Evolutionary conservation across 2,113 vertebrate genomes (phyloP).

Genomic region (Variabilichromis moorii): DNA sequence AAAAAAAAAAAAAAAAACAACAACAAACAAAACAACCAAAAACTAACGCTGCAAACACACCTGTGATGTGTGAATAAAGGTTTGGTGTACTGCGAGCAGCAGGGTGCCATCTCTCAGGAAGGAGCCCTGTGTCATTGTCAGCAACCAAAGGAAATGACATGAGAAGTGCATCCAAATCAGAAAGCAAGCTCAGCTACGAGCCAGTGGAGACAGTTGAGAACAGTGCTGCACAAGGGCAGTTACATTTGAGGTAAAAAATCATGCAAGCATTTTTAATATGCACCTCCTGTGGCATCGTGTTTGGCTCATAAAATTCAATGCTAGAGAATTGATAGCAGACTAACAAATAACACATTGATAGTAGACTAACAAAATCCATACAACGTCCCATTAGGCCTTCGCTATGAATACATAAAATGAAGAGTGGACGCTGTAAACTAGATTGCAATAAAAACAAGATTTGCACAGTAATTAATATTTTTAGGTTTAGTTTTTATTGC

Average conservation of each 20-base stretch:
- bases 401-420: slow-evolving; percentile 15
- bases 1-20: too few species aligned
- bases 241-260: slow-evolving; percentile 2
- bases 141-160: background rate
- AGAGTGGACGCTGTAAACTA: background rate
- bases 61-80: slow-evolving; percentile 18
- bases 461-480: slow-evolving; percentile 39
- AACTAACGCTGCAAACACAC: background rate
- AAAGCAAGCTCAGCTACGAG: background rate
- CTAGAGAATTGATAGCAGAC: slow-evolving; percentile 6
- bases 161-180: background rate
- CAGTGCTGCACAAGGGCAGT: slow-evolving; percentile 1
- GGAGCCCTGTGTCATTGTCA: background rate
- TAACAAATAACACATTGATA: slow-evolving; percentile 20
- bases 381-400: background rate
- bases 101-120: background rate
- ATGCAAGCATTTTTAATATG: slow-evolving; percentile 26
- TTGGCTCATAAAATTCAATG: slow-evolving; percentile 25
- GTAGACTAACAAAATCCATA: slow-evolving; percentile 29
- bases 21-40: background rate
- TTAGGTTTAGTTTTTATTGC: slow-evolving; percentile 9
- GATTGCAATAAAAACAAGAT: slow-evolving; percentile 10
- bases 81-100: background rate
- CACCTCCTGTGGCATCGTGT: slow-evolving; percentile 1
- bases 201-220: background rate